phyloP scores from a whole-genome alignment of 2,113 vertebrate genomes.

The Nesogale talazaci region DNA sequence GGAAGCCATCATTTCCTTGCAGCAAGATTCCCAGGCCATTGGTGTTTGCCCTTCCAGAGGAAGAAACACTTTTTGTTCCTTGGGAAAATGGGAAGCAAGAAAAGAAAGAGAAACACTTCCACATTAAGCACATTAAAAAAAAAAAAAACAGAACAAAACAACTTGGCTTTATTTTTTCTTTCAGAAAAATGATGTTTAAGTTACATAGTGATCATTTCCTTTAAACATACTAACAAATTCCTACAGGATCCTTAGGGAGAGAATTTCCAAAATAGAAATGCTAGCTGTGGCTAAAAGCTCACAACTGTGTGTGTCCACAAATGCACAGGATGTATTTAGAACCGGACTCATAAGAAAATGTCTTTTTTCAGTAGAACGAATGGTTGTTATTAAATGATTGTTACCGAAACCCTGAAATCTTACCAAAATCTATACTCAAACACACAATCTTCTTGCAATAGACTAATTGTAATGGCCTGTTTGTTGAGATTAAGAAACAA shows the following conservation, averaged over 20 bases:
- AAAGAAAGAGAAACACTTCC: slow-evolving; percentile 69
- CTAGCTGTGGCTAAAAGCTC: slow-evolving; percentile 28
- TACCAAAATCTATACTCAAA: slow-evolving; percentile 75
- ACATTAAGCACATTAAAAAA: slow-evolving; percentile 53
- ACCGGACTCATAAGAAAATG: slow-evolving; percentile 11
- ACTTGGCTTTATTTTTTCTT: slow-evolving; percentile 60
- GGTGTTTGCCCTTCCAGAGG: slow-evolving; percentile 80
- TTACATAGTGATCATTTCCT: slow-evolving; percentile 43
- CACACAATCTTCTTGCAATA: slow-evolving; percentile 73
- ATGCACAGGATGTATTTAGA: background rate
- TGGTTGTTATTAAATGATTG: slow-evolving; percentile 61
- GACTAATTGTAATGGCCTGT: slow-evolving; percentile 79
- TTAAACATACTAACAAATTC: slow-evolving; percentile 31
- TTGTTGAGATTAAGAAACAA: slow-evolving; percentile 84
- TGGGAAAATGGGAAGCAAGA: slow-evolving; percentile 84
- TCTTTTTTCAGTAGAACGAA: slow-evolving; percentile 63
- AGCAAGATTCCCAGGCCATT: slow-evolving; percentile 66
- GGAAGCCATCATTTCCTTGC: slow-evolving; percentile 69
- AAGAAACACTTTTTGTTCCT: slow-evolving; percentile 87
- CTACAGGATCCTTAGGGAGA: slow-evolving; percentile 27
- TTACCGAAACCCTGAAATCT: slow-evolving; percentile 51
- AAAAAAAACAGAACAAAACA: background rate
- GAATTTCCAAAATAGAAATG: slow-evolving; percentile 44
- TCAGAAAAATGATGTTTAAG: slow-evolving; percentile 34
- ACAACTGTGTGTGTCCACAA: background rate